These are phyloP conservation scores for Stenoptilia bipunctidactyla DNA, from an alignment of 2,888 invertebrate genomes.

Conservation along the genomic window DNA sequence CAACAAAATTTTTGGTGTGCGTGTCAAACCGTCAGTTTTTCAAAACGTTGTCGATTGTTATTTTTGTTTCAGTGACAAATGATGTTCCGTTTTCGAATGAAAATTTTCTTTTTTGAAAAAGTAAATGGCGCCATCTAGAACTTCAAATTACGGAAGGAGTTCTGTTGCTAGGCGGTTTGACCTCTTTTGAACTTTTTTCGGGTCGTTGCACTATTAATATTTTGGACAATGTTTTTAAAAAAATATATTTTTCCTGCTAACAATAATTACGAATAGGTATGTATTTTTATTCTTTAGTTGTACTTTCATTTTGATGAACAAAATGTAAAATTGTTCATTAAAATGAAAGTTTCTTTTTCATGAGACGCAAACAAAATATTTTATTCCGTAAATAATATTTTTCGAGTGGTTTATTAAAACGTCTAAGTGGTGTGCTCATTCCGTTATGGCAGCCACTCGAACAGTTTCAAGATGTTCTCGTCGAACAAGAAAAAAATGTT, in stretches of 20 bases:
- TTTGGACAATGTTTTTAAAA: too few relatives aligned
- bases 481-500: too few relatives aligned
- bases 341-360: too few relatives aligned
- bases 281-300: too few relatives aligned
- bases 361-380: conserved; percentile 3
- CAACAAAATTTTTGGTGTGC: conserved; percentile 39
- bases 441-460: conserved; percentile 36
- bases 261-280: too few relatives aligned
- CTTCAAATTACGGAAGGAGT: neutral
- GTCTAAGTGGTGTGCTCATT: conserved; percentile 63
- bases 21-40: conserved; percentile 46
- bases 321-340: too few relatives aligned
- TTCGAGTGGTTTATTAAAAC: conserved; percentile 44
- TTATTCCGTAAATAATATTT: conserved; percentile 22
- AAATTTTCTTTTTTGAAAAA: conserved; percentile 20
- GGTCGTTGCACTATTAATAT: neutral
- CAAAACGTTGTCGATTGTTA: conserved; percentile 33
- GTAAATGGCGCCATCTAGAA: conserved; percentile 8
- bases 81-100: conserved; percentile 28
- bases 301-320: too few relatives aligned
- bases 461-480: conserved; percentile 23
- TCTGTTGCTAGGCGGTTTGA: conserved; percentile 16
- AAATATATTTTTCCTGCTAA: too few relatives aligned
- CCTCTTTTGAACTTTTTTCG: conserved; percentile 33
- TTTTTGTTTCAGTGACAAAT: conserved; percentile 46